Conservation (phyloP, 1,140 invertebrate genomes). For the Zaprionus nigranus region DNA sequence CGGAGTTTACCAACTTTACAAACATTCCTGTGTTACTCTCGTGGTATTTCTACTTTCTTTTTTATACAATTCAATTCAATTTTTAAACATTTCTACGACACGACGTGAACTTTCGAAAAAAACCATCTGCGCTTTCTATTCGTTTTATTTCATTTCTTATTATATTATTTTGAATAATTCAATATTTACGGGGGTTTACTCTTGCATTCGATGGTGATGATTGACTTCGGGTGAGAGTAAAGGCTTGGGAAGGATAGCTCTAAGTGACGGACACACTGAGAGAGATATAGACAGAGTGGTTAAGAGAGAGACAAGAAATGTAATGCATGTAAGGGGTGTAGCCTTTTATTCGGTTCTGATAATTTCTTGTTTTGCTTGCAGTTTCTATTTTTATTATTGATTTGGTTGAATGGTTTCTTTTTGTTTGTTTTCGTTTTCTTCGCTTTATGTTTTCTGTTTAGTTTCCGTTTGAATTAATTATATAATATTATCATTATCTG, state of each 20-base stretch:
- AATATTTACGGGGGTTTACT: conserved; percentile 43
- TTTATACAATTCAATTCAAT: conserved; percentile 68
- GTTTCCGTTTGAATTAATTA: conserved; percentile 63
- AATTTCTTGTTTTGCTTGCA: conserved; percentile 19
- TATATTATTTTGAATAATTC: conserved; percentile 44
- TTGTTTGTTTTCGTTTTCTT: conserved; percentile 9
- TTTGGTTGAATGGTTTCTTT: conserved; percentile 34
- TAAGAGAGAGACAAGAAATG: conserved; percentile 14
- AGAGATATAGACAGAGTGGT: conserved; percentile 5
- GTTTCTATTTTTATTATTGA: conserved; percentile 54
- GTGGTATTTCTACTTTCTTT: conserved; percentile 31
- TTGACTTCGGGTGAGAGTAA: background rate
- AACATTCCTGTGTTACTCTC: conserved; percentile 43
- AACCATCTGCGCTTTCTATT: conserved; percentile 54
- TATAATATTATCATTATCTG: conserved; percentile 71
- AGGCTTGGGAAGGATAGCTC: conserved; percentile 9
- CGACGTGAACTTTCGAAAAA: conserved; percentile 67
- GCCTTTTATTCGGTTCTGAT: conserved; percentile 13
- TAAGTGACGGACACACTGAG: conserved; percentile 28
- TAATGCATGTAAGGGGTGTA: conserved; percentile 26
- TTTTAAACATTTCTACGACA: conserved; percentile 72
- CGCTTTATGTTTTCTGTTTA: conserved; percentile 21
- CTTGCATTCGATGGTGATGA: conserved; percentile 37
- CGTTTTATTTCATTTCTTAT: conserved; percentile 39
- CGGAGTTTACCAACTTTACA: conserved; percentile 46